Base-by-base conservation (phyloP, 2,797 vertebrate genomes). In the Dendrocincla tyrannina region DNA sequence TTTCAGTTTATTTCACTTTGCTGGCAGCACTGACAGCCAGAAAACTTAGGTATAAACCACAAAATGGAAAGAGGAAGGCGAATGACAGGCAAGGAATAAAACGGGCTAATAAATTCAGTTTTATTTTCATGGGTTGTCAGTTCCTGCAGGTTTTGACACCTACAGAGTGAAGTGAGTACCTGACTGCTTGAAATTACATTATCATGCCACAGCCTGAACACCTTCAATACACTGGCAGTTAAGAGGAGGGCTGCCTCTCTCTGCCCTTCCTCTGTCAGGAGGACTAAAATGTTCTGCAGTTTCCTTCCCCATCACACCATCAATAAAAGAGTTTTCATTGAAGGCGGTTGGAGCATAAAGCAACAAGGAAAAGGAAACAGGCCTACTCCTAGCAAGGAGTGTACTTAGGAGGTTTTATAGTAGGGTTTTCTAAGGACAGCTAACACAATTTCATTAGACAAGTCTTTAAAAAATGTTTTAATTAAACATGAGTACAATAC, bases 121-220 rank as follows among this genome's bases (percentile, higher is more conserved):
- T 89, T 74, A 39, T 70, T 81, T 74, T 73, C 80, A 55, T 1
- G 5, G n/a, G 14, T 35, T 95, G 91, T 85, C 79, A 75, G 75
- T 33, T 92, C 73, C 60, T 72, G 32, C 72, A 68, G 58, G 47
- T 79, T 88, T 88, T 92, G 69, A 85, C 67, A 88, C 82, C 62
- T 68, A 80, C 1, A 2, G 58, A 91, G 37, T 10, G 17, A 83
- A 62, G 63, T 24, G 46, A 80, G 9, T 56, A 89, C 55, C n/a
- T 56, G 64, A 85, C 60, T 93, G 46, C 64, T 77, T 80, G 74
- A 92, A 96, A 95, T 88, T 47, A 68, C 60, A 81, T 89, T 83
- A 89, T 78, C 56, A 55, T 3, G 8, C 14, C 64, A 78, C 39
- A 85, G 85, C 42, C 46, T 58, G 86, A 92, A 85, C 15, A 74